phyloP scores from a whole-genome alignment of 2,888 invertebrate species.

The Lissocephala sabroskyi region DNA sequence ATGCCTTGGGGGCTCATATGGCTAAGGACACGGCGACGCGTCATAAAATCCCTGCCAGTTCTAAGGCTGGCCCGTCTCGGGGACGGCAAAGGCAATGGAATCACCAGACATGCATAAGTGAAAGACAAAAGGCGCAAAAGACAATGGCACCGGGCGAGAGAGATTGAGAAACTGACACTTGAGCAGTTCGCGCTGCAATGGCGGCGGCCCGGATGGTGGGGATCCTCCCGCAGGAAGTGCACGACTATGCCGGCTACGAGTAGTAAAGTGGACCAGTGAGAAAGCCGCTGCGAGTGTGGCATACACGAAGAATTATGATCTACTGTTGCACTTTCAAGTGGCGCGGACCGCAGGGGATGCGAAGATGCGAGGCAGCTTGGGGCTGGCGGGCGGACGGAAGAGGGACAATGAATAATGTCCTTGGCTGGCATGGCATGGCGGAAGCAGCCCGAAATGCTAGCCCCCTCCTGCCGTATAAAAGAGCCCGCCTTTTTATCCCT shows the following conservation, averaged over 20 bases:
- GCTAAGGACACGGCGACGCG: constrained; percentile 33
- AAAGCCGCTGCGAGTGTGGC: constrained; percentile 33
- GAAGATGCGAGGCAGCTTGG: neutral
- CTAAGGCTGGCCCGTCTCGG: neutral
- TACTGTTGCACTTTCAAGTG: constrained; percentile 56
- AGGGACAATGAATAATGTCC: constrained; percentile 54
- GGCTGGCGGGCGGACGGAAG: neutral
- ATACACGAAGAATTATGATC: constrained; percentile 58
- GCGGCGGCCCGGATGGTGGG: too few species aligned
- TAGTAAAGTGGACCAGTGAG: constrained; percentile 23
- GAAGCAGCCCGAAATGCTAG: constrained; percentile 30
- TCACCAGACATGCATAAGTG: constrained; percentile 62
- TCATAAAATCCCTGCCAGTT: constrained; percentile 41
- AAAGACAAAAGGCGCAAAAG: constrained; percentile 51
- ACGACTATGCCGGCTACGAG: constrained; percentile 22
- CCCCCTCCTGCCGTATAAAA: neutral
- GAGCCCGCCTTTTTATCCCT: too few species aligned
- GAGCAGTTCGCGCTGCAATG: constrained; percentile 21
- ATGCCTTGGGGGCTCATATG: constrained; percentile 49
- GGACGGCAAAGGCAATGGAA: constrained; percentile 22
- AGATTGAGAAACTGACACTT: constrained; percentile 33
- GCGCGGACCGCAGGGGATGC: constrained; percentile 24
- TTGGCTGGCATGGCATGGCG: constrained; percentile 56
- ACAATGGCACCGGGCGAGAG: constrained; percentile 35
- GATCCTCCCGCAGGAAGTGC: constrained; percentile 30